Conservation (phyloP, 2,888 invertebrate species). For the Zhuqinia jingwanae region DNA sequence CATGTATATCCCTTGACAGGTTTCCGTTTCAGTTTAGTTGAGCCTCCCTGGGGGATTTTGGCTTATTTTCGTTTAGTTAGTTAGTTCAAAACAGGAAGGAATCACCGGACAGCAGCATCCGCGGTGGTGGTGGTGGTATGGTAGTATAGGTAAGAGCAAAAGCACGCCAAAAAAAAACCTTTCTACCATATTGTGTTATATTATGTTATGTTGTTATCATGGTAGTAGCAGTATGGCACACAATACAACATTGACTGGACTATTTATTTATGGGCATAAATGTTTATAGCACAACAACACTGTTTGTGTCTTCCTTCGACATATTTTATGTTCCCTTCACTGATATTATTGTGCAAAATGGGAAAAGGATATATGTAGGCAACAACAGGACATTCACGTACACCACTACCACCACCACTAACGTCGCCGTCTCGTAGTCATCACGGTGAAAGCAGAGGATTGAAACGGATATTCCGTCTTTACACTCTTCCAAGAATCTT, state of each 20-base stretch:
- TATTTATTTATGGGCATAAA: conserved; percentile 44
- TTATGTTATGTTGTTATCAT: conserved; percentile 23
- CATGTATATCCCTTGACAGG: conserved; percentile 72
- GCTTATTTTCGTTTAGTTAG: conserved; percentile 70
- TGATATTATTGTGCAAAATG: conserved; percentile 4
- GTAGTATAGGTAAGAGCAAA: not conserved
- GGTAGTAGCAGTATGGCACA: too few relatives aligned
- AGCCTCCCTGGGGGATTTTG: conserved; percentile 72
- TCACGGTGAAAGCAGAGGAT: conserved; percentile 60
- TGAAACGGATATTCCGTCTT: conserved; percentile 65
- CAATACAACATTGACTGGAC: not conserved
- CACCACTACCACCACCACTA: not conserved
- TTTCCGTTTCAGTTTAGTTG: conserved; percentile 73
- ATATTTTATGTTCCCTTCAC: conserved; percentile 31
- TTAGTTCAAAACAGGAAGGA: conserved; percentile 70
- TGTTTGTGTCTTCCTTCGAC: not conserved
- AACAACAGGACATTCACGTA: conserved; percentile 23
- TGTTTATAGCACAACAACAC: conserved; percentile 13
- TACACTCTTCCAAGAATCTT: conserved; percentile 58
- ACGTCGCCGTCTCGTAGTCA: conserved; percentile 29
- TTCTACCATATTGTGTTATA: too few relatives aligned
- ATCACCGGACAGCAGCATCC: conserved; percentile 57
- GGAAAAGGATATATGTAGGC: conserved; percentile 17
- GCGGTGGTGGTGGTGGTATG: too few relatives aligned
- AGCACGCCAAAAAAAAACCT: conserved; percentile 9